Conservation (phyloP, 1,140 invertebrate genomes). For the Drosophila jambulina region DNA sequence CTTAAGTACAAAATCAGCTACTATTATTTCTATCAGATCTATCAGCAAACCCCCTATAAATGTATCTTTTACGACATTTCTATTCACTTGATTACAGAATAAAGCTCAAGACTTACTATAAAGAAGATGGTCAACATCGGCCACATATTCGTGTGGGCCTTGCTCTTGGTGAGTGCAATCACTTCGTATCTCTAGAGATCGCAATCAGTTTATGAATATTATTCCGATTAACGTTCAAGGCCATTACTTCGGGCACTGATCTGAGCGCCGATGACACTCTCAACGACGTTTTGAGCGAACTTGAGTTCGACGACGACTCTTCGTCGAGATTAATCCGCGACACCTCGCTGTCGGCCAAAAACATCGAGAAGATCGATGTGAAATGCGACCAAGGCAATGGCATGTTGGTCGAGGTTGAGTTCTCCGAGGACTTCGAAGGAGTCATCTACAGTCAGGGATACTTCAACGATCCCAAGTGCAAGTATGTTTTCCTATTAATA, state of each 20-base stretch:
- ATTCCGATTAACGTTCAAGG: slow-evolving; percentile 46
- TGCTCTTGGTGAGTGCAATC: slow-evolving; percentile 64
- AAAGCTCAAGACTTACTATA: slow-evolving; percentile 46
- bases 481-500: slow-evolving; percentile 78
- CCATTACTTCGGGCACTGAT: slow-evolving; percentile 55
- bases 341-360: slow-evolving; percentile 60
- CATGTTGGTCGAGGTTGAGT: slow-evolving; percentile 89
- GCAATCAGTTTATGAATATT: slow-evolving; percentile 23
- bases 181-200: slow-evolving; percentile 9
- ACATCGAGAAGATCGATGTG: slow-evolving; percentile 87
- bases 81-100: slow-evolving; percentile 19
- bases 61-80: background rate
- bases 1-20: background rate
- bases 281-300: slow-evolving; percentile 50
- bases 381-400: slow-evolving; percentile 87
- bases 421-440: slow-evolving; percentile 89
- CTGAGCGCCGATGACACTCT: slow-evolving; percentile 45
- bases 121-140: slow-evolving; percentile 71
- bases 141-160: slow-evolving; percentile 69
- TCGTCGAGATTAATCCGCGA: slow-evolving; percentile 54
- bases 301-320: slow-evolving; percentile 44
- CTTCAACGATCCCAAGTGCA: slow-evolving; percentile 89
- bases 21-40: too few relatives aligned
- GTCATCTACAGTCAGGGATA: slow-evolving; percentile 91
- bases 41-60: background rate